phyloP scores from a whole-genome alignment of 2,888 invertebrate genomes.

The Lampropteryx suffumata region DNA sequence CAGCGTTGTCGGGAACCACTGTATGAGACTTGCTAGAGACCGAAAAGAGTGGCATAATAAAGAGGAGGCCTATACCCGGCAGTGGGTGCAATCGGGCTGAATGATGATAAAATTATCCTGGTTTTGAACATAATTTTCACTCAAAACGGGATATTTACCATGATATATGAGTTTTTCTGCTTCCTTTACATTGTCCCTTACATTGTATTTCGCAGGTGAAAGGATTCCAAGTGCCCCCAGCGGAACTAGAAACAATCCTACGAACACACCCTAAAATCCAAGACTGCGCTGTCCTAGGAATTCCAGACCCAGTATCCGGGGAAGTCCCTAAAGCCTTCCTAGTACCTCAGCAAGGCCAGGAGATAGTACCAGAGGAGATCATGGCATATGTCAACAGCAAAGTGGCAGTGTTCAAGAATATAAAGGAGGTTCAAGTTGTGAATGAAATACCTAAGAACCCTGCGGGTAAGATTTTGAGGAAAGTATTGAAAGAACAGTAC shows the following conservation, averaged over 20 bases:
- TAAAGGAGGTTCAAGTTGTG: conserved; percentile 86
- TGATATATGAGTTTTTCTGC: too few species aligned
- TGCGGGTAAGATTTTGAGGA: conserved; percentile 90
- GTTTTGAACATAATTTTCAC: too few species aligned
- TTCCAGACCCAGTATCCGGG: conserved; percentile 87
- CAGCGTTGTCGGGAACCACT: too few species aligned
- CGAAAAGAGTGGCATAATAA: too few species aligned
- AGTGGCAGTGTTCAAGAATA: conserved; percentile 88
- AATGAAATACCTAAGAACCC: conserved; percentile 88
- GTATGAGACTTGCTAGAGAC: too few species aligned
- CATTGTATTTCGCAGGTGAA: too few species aligned
- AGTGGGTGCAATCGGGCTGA: too few species aligned
- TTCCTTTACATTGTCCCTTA: too few species aligned
- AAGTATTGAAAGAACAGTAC: conserved; percentile 77
- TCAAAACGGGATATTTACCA: too few species aligned
- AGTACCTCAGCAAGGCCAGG: conserved; percentile 76
- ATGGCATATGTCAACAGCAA: conserved; percentile 85
- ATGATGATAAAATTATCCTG: too few species aligned
- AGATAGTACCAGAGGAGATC: conserved; percentile 80
- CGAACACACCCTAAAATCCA: conserved; percentile 87
- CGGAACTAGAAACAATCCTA: conserved; percentile 91
- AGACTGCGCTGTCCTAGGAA: conserved; percentile 93
- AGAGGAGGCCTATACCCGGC: too few species aligned
- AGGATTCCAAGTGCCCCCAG: conserved; percentile 92
- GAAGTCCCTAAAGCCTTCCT: conserved; percentile 91